Conservation (phyloP, 2,888 invertebrate genomes). For the Eristalis intricaria region DNA sequence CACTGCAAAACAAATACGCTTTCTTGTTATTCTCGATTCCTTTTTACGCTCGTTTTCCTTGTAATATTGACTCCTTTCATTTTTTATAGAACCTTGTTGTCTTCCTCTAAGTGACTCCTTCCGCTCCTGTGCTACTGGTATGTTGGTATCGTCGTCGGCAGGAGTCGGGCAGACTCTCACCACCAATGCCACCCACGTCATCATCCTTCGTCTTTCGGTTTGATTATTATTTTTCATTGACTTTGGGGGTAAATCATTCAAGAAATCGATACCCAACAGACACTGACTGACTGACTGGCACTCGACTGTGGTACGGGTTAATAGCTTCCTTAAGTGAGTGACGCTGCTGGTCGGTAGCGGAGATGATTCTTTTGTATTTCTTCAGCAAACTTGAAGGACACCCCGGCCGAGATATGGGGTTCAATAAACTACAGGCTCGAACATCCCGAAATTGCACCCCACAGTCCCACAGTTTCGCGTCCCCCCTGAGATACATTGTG, state of each 20-base stretch:
- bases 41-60: slow-evolving; percentile 26
- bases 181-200: too few species aligned
- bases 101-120: background rate
- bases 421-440: slow-evolving; percentile 54
- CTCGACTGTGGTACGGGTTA: background rate
- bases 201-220: slow-evolving; percentile 4
- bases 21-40: slow-evolving; percentile 27
- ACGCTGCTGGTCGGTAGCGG: background rate
- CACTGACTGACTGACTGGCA: background rate
- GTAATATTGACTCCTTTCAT: slow-evolving; percentile 36
- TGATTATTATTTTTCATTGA: slow-evolving; percentile 34
- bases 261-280: slow-evolving; percentile 58
- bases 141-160: background rate
- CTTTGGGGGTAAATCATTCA: slow-evolving; percentile 22
- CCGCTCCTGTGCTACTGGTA: background rate
- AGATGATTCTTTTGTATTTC: background rate
- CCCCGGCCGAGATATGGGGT: slow-evolving; percentile 19
- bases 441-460: background rate
- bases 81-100: slow-evolving; percentile 14
- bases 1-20: slow-evolving; percentile 20
- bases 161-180: too few species aligned
- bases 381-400: slow-evolving; percentile 33
- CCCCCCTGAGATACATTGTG: slow-evolving; percentile 13
- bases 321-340: background rate
- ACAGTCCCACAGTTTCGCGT: slow-evolving; percentile 5